These are phyloP conservation scores for Amblyjoppa proteus DNA, from an alignment of 2,888 invertebrate genomes.

Conservation along the genomic window DNA sequence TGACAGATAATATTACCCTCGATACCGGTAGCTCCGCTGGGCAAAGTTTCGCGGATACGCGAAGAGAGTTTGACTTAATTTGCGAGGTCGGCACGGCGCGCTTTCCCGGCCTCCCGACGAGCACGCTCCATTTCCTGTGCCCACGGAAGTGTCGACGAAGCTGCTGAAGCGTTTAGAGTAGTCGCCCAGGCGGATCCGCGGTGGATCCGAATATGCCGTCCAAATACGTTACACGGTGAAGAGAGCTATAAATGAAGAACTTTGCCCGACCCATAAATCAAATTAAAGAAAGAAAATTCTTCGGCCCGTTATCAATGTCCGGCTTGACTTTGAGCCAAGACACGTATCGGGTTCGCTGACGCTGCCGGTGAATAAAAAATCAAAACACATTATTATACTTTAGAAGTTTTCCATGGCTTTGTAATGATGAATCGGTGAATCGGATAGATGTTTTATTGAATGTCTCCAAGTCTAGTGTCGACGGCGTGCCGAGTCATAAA, in stretches of 20 bases:
- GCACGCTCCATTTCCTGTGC: slow-evolving; percentile 49
- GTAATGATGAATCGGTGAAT: neutral
- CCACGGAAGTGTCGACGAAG: slow-evolving; percentile 36
- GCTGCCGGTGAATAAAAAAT: neutral
- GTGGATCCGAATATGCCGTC: neutral
- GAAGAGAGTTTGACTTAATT: slow-evolving; percentile 2
- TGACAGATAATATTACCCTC: neutral
- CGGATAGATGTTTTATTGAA: neutral
- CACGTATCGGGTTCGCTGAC: neutral
- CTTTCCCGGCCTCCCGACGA: slow-evolving; percentile 25
- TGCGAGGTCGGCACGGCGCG: slow-evolving; percentile 5
- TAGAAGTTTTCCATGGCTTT: neutral
- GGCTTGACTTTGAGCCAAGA: neutral
- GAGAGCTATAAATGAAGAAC: too few relatives aligned
- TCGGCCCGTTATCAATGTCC: too few relatives aligned
- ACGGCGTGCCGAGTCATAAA: neutral
- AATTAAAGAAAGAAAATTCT: neutral
- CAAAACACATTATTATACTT: neutral
- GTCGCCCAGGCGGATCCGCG: neutral
- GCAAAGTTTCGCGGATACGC: neutral
- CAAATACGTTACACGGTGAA: too few relatives aligned
- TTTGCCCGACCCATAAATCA: neutral
- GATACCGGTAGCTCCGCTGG: neutral
- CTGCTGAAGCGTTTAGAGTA: slow-evolving; percentile 1
- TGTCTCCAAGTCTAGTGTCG: neutral